These are phyloP conservation scores for Scleropages formosus DNA, from an alignment of 2,797 vertebrate species.

Conservation along the genomic window DNA sequence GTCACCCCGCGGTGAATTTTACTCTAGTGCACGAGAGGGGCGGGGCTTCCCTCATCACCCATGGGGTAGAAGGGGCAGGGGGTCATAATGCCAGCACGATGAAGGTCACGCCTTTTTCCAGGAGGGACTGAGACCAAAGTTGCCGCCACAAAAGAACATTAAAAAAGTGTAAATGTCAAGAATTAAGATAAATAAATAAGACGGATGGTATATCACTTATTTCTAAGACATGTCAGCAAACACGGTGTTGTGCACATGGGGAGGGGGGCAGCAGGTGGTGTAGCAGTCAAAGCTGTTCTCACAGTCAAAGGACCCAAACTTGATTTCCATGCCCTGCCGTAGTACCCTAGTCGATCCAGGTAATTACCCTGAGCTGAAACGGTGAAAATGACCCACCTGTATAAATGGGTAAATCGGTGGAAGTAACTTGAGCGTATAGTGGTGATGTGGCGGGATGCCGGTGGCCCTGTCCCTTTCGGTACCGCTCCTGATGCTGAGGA, in stretches of 20 bases:
- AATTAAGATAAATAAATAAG: slow-evolving; percentile 79
- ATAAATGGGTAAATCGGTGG: no score
- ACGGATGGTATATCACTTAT: slow-evolving; percentile 79
- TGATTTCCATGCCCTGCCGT: no score
- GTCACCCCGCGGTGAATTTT: background rate
- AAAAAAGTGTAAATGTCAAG: background rate
- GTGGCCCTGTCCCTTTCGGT: slow-evolving; percentile 80
- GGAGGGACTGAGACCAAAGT: background rate
- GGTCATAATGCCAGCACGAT: slow-evolving; percentile 4
- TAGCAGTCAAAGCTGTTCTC: background rate
- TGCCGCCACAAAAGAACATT: background rate
- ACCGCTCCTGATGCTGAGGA: slow-evolving; percentile 60
- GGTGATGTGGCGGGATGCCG: slow-evolving; percentile 96
- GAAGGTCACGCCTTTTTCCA: background rate
- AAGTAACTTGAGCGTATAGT: no score
- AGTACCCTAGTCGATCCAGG: no score
- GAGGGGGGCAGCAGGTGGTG: no score
- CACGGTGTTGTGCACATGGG: no score
- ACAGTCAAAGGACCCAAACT: background rate
- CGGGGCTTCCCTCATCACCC: no score
- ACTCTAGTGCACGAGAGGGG: no score
- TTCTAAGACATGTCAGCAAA: slow-evolving; percentile 38
- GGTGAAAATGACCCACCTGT: no score
- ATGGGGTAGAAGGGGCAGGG: background rate
- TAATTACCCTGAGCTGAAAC: no score